phyloP scores from a whole-genome alignment of 2,797 vertebrate species.

The Epinephelus awoara region DNA sequence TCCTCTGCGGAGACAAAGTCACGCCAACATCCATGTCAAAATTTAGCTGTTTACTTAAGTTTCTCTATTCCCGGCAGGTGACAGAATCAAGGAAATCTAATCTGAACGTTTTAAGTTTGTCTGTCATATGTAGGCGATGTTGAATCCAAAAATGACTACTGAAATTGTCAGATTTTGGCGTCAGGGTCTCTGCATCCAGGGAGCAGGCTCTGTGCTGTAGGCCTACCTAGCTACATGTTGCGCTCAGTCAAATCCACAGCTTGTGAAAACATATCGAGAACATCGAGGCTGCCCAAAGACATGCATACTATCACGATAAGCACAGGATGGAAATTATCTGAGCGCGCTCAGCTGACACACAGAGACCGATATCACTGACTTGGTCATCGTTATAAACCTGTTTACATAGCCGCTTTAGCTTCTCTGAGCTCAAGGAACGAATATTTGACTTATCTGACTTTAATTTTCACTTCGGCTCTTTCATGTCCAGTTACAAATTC shows the following conservation, averaged over 20 bases:
- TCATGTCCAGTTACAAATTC: background rate
- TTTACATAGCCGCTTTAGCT: constrained; percentile 30
- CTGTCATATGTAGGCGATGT: background rate
- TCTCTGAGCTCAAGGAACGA: background rate
- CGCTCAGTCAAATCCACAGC: constrained; percentile 50
- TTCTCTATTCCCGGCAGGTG: background rate
- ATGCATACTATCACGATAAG: background rate
- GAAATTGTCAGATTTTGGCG: background rate
- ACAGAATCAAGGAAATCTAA: background rate
- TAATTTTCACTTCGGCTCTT: background rate
- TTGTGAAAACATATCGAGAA: constrained; percentile 26
- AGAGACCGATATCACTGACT: background rate
- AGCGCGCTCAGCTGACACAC: background rate
- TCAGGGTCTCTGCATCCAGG: background rate
- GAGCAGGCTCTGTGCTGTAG: constrained; percentile 14
- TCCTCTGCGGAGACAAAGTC: constrained; percentile 2
- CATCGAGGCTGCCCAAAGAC: background rate
- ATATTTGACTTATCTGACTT: background rate
- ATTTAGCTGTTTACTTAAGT: background rate
- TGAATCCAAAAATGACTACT: background rate
- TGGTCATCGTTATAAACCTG: background rate
- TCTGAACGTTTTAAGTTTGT: background rate
- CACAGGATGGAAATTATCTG: no score
- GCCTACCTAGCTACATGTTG: constrained; percentile 79
- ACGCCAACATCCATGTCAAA: background rate